Conservation (phyloP, 2,888 invertebrate genomes). For the Ophion slaviceki region DNA sequence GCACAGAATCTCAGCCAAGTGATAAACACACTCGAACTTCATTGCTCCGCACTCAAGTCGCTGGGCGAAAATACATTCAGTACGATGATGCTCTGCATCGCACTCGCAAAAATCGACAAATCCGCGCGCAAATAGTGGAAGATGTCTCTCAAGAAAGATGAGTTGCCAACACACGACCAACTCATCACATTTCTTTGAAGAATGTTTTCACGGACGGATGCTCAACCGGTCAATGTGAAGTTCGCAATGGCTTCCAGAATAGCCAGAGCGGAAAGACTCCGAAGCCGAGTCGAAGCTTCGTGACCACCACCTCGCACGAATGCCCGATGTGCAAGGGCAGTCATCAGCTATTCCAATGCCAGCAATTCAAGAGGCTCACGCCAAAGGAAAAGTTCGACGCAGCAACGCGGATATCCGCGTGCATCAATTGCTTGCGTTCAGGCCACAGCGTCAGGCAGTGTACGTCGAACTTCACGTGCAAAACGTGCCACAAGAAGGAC, state of each 20-base stretch:
- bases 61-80: constrained; percentile 53
- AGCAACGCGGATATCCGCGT: not conserved
- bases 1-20: not conserved
- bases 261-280: not conserved
- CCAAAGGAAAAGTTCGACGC: not conserved
- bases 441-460: constrained; percentile 2
- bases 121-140: constrained; percentile 6
- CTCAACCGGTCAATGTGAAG: not conserved
- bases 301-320: not conserved
- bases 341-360: constrained; percentile 10
- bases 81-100: constrained; percentile 6
- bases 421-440: constrained; percentile 8
- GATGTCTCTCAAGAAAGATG: not conserved
- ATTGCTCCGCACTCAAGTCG: constrained; percentile 60
- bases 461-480: constrained; percentile 8
- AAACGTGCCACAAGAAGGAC: constrained; percentile 17
- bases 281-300: not conserved
- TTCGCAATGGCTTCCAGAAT: not conserved
- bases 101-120: constrained; percentile 25
- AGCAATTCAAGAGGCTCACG: constrained; percentile 6
- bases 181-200: not conserved
- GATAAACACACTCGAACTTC: constrained; percentile 43
- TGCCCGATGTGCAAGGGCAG: not conserved
- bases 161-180: not conserved
- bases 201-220: not conserved